Conservation (phyloP, 2,888 invertebrate genomes). For the Listrodromus nycthemerus region DNA sequence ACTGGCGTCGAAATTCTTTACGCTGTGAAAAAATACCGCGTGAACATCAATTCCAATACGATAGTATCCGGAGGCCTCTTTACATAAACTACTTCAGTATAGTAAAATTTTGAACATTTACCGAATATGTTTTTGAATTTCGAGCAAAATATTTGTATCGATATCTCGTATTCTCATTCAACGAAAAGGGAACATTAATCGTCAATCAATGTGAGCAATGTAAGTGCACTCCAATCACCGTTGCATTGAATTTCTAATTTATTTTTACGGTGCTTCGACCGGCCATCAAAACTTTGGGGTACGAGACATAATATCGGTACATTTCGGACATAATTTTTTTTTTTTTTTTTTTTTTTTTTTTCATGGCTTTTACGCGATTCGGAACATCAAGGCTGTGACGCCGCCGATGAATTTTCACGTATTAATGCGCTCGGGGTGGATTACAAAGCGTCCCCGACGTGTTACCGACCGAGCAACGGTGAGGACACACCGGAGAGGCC, state of each 20-base stretch:
- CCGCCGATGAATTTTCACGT: constrained; percentile 67
- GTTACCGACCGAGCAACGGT: background rate
- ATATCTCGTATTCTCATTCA: no score
- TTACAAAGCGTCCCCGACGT: constrained; percentile 44
- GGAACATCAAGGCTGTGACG: constrained; percentile 60
- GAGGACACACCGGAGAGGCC: background rate
- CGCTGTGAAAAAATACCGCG: no score
- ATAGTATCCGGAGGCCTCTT: no score
- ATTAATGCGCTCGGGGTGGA: constrained; percentile 63
- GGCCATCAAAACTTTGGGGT: background rate
- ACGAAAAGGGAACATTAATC: no score
- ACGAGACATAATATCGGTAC: background rate
- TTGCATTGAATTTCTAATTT: no score
- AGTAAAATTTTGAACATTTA: no score
- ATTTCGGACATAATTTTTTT: background rate
- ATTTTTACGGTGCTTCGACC: background rate
- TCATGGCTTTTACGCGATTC: constrained; percentile 8
- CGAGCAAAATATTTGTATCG: no score
- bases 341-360: constrained; percentile 7
- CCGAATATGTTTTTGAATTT: no score
- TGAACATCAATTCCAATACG: no score
- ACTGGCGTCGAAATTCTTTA: background rate
- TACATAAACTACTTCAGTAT: no score
- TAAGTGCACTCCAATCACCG: no score
- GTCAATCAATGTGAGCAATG: no score